These are phyloP conservation scores for Nasonia vitripennis DNA, from an alignment of 1,140 invertebrate species.

Conservation along the genomic window DNA sequence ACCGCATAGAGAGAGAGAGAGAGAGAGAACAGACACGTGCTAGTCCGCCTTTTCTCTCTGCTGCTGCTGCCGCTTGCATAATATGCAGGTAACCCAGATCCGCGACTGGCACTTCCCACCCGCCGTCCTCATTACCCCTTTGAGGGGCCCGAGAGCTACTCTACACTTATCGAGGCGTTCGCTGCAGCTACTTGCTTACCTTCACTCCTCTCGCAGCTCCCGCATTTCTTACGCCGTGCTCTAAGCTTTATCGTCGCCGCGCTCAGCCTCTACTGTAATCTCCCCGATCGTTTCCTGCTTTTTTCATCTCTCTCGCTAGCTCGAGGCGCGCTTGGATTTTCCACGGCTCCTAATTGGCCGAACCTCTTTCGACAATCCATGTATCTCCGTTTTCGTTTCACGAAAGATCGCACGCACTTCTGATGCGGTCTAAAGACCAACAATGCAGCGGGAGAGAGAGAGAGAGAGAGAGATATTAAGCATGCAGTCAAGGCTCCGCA, in stretches of 20 bases:
- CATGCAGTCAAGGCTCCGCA: not conserved
- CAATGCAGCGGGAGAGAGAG: too few species aligned
- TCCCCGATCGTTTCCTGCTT: not conserved
- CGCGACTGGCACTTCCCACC: conserved; percentile 66
- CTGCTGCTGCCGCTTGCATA: conserved; percentile 68
- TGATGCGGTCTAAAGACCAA: too few species aligned
- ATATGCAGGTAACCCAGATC: conserved; percentile 72
- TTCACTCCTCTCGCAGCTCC: conserved; percentile 16
- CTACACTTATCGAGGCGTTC: conserved; percentile 47
- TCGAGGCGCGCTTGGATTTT: not conserved
- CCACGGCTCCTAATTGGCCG: not conserved
- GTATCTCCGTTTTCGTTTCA: not conserved
- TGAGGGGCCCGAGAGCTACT: conserved; percentile 44
- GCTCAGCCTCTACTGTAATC: not conserved
- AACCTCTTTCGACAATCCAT: too few species aligned
- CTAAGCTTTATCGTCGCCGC: not conserved
- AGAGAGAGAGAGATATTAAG: too few species aligned
- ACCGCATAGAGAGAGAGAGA: not conserved
- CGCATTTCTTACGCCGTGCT: conserved; percentile 4
- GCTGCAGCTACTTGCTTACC: conserved; percentile 9
- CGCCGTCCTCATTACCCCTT: conserved; percentile 68
- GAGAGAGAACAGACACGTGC: conserved; percentile 6
- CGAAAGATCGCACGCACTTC: not conserved
- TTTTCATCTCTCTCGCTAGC: not conserved
- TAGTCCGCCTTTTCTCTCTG: not conserved